Base-by-base conservation (phyloP, 2,888 invertebrate genomes). In the Standfussiana lucernea region DNA sequence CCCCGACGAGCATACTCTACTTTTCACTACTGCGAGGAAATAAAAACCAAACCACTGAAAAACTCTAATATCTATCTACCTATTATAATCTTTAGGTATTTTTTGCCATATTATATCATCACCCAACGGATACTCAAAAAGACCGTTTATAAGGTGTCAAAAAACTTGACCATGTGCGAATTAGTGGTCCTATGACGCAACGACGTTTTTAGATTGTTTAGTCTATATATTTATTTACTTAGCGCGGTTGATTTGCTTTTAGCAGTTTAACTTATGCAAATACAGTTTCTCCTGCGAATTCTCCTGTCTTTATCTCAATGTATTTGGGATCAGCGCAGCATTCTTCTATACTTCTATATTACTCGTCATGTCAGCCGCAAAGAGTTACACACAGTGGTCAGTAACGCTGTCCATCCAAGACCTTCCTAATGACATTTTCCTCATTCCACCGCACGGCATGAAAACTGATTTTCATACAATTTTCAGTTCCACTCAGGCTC, bases 111-210 rank as follows among this genome's bases (percentile, higher is more conserved):
- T 40, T 64, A 40, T 28, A 64, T 81, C 71, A 76, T 59, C 37
- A 32, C 61, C 40, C 21, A 79, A 75, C 28, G 42, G 28, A 32
- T 76, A 62, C 40, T 76, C 11, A 69, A 61, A 75, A 75, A 66
- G 18, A 75, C 70, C 75, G 70, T 75, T 80, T 21, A 13, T 32
- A 47, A 42, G 10, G 32, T 61, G 62, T 32, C 3, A 53, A 68
- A 76, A 76, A 76, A 76, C 40, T 32, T 50, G 71, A 68, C 50
- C 62, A 80, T 75, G 47, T 66, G 69, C 15, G 45, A 75, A 80
- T 70, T 80, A 40, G 61, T n/a, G 53, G 21, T 13, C 24, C 24
- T 45, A 61, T 80, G 68, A 69, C 42, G 80, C 42, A 65, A 59
- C 21, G 0, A 42, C 11, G 40, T n/a, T 32, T 47, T 40, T 40